A percentile compares a stretch with the other conserved stretches of the same genome.
phyloP scores from a whole-genome alignment of 37 sponge, comb jelly and placozoan species.

The Agelas oroides region DNA sequence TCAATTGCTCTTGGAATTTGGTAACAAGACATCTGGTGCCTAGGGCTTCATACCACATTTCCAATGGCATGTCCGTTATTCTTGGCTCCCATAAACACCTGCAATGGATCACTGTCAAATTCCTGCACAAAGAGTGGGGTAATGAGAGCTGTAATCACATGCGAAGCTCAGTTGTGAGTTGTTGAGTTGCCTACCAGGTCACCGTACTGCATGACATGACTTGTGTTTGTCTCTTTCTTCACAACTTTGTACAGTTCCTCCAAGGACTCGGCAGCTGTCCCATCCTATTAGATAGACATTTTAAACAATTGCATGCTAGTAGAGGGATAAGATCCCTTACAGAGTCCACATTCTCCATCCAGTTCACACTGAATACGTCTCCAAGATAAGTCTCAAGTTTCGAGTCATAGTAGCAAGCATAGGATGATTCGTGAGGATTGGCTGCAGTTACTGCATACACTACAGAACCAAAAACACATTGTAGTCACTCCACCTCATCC shows the following conservation, averaged over 20 bases:
- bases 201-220: constrained; percentile 75
- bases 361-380: constrained; percentile 83
- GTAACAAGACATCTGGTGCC: too few species aligned
- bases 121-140: neutral
- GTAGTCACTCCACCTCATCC: too few species aligned
- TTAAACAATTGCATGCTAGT: neutral
- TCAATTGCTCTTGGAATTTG: too few species aligned
- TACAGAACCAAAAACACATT: neutral
- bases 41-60: too few species aligned
- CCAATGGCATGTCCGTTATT: neutral
- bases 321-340: constrained; percentile 17
- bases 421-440: constrained; percentile 71
- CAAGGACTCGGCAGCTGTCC: constrained; percentile 58
- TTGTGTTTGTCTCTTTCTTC: constrained; percentile 71
- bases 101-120: constrained; percentile 14
- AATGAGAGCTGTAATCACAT: too few species aligned
- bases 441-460: constrained; percentile 80
- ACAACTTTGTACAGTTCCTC: constrained; percentile 70
- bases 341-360: constrained; percentile 85
- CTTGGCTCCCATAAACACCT: constrained; percentile 43
- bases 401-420: constrained; percentile 78
- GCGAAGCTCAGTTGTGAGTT: too few species aligned
- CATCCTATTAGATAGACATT: constrained; percentile 16
- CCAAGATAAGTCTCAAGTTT: constrained; percentile 75
- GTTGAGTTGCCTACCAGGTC: constrained; percentile 46